Evolutionary conservation across 2,888 invertebrate genomes (phyloP).

Genomic region (Sepioteuthis lessoniana): DNA sequence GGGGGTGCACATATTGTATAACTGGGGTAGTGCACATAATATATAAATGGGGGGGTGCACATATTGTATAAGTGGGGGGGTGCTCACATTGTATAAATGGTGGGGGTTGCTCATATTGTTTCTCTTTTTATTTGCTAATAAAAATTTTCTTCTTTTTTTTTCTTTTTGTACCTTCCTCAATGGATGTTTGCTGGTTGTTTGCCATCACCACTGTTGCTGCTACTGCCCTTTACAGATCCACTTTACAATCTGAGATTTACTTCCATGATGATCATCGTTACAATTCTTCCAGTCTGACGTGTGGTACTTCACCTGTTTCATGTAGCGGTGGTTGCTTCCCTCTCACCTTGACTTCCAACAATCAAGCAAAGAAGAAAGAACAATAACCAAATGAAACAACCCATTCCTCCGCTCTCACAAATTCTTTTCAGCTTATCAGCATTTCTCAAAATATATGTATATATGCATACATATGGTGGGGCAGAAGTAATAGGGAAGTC

Average conservation of each 20-base stretch:
- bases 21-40: no score
- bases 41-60: no score
- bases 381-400: neutral
- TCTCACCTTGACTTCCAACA: conserved; percentile 24
- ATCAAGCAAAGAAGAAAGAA: conserved; percentile 38
- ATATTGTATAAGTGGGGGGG: no score
- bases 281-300: conserved; percentile 13
- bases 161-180: no score
- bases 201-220: no score
- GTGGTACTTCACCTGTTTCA: conserved; percentile 35
- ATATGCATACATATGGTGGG: neutral
- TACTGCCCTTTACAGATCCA: neutral
- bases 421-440: neutral
- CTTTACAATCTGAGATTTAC: conserved; percentile 40
- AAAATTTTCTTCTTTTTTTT: no score
- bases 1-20: no score
- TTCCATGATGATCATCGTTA: conserved; percentile 42
- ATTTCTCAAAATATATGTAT: neutral
- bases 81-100: no score
- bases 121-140: no score
- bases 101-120: no score
- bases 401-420: neutral
- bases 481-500: no score
- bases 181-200: no score
- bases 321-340: conserved; percentile 38